Evolutionary conservation across 2,888 invertebrate species (phyloP).

Genomic region (Drosophila dives): DNA sequence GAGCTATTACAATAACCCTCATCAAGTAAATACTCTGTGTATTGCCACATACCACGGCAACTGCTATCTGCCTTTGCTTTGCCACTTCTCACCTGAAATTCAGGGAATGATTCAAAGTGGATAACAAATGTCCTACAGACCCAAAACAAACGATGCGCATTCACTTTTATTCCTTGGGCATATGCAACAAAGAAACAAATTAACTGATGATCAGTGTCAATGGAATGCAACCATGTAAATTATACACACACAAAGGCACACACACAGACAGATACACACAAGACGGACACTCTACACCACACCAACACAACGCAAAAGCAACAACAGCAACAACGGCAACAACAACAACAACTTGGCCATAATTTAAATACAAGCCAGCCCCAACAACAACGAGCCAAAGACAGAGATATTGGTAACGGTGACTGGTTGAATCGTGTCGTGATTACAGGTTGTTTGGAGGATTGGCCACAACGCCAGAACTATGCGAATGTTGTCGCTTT

Average conservation of each 20-base stretch:
- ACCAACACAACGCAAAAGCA: conserved; percentile 15
- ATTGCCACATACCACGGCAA: not conserved
- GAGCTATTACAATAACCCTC: conserved; percentile 2
- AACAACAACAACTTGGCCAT: conserved; percentile 41
- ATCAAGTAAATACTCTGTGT: conserved; percentile 1
- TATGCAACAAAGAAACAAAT: conserved; percentile 79
- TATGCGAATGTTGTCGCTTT: conserved; percentile 81
- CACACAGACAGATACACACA: not conserved
- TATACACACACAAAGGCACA: conserved; percentile 38
- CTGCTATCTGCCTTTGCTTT: conserved; percentile 32
- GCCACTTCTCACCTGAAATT: conserved; percentile 41
- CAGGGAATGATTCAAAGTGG: conserved; percentile 43
- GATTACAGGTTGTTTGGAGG: conserved; percentile 78
- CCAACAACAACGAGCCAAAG: not conserved
- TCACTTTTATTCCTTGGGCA: conserved; percentile 76
- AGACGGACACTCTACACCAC: conserved; percentile 25
- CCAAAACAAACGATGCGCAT: conserved; percentile 81
- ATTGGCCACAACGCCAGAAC: conserved; percentile 54
- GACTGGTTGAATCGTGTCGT: conserved; percentile 69
- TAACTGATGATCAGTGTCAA: conserved; percentile 84
- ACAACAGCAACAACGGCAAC: conserved; percentile 30
- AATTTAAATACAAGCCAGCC: conserved; percentile 30
- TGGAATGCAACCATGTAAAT: conserved; percentile 84
- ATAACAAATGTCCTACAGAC: conserved; percentile 83
- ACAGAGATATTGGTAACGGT: conserved; percentile 51